Base-by-base conservation (phyloP, 2,113 vertebrate genomes). In the Ascaphus truei region DNA sequence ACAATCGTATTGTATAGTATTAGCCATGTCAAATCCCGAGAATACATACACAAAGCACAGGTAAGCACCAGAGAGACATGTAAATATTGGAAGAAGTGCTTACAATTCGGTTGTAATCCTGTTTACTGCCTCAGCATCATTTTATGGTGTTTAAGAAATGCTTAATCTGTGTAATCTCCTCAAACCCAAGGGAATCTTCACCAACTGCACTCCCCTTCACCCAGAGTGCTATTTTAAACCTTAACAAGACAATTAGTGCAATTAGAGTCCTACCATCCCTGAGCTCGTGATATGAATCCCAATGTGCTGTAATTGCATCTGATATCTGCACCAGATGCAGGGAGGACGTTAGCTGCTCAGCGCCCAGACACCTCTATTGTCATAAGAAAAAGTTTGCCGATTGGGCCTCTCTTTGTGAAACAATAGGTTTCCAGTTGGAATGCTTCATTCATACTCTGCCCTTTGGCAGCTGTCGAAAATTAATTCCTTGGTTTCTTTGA, bases 191-290 rank as follows among this genome's bases (percentile, higher is more conserved):
- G 66, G 66, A 43, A 51, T 51, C 66, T 7, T 26, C 16, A 26
- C 20, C 16, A 33, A 23, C 36, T 67, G 51, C 53, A 27, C 65
- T 47, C 36, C 39, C 39, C 30, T 15, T 37, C 55, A 68, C 34
- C 41, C 66, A 47, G 16, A 50, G 55, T 37, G 66, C 41, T 51
- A 59, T 50, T 51, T 68, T 59, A 59, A 59, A 59, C 51, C 48
- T 37, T 59, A 68, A 68, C 55, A 48, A 37, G 56, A 34, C 66
- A 68, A 68, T 68, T 59, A 68, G 55, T n/a, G 16, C 66, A 60
- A 68, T 68, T 68, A 60, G 30, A 6, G 6, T 43, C 43, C 53
- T 37, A 29, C 41, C 65, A 25, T 30, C 41, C 53, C 37, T 10
- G 53, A 22, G 12, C 36, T 59, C 8, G 55, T 45, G 27, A 48